Evolutionary conservation across 2,113 vertebrate species (phyloP).

Genomic region (Gasterosteus aculeatus): DNA sequence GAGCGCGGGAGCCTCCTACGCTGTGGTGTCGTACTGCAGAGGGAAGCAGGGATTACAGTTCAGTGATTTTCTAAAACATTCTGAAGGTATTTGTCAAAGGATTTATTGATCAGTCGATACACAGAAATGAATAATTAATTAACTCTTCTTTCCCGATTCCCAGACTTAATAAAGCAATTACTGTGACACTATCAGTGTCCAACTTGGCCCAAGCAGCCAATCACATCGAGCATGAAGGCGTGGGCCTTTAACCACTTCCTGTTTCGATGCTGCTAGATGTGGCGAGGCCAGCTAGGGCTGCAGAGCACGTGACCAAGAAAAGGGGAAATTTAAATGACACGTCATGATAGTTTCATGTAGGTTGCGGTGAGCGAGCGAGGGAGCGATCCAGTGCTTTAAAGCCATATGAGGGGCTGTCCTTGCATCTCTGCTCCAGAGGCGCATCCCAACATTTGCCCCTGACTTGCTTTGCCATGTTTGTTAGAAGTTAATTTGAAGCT

Average conservation of each 20-base stretch:
- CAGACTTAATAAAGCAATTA: too few relatives aligned
- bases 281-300: background rate
- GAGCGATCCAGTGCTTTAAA: too few relatives aligned
- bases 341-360: background rate
- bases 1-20: constrained; percentile 1
- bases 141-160: too few relatives aligned
- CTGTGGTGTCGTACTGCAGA: background rate
- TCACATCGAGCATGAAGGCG: too few relatives aligned
- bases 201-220: background rate
- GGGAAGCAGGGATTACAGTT: background rate
- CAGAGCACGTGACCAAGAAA: background rate
- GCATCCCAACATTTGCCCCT: too few relatives aligned
- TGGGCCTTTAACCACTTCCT: background rate
- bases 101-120: background rate
- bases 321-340: background rate
- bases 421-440: too few relatives aligned
- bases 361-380: too few relatives aligned
- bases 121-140: too few relatives aligned
- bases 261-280: background rate
- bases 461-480: too few relatives aligned
- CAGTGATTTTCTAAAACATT: background rate
- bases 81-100: background rate
- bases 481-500: too few relatives aligned
- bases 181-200: too few relatives aligned
- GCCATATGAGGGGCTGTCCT: too few relatives aligned